phyloP scores from a whole-genome alignment of 2,797 vertebrate genomes.

The Podarcis lilfordi region DNA sequence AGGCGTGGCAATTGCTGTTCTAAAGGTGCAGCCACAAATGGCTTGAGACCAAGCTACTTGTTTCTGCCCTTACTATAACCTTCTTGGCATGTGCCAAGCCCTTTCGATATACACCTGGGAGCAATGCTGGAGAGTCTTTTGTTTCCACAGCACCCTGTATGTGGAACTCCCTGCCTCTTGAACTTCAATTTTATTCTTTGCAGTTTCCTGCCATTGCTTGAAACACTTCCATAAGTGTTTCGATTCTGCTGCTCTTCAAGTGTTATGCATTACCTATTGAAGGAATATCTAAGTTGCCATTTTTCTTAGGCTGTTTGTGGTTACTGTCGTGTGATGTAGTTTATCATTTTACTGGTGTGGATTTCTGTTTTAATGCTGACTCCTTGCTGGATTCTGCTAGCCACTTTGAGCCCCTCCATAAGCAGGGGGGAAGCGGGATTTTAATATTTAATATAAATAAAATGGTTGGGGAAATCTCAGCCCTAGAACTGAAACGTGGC shows the following conservation, averaged over 20 bases:
- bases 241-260: background rate
- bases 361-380: background rate
- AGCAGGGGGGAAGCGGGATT: background rate
- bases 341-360: background rate
- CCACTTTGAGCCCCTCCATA: background rate
- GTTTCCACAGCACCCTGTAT: background rate
- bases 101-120: too few relatives aligned
- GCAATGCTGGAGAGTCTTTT: background rate
- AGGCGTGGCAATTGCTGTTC: too few relatives aligned
- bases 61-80: too few relatives aligned
- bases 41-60: too few relatives aligned
- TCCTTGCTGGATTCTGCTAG: background rate
- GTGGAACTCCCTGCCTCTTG: background rate
- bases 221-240: background rate
- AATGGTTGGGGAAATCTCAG: background rate
- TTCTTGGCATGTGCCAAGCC: too few relatives aligned
- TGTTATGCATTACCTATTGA: background rate
- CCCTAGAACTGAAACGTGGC: too few relatives aligned
- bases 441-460: background rate
- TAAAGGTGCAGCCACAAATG: too few relatives aligned
- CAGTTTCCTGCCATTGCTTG: background rate
- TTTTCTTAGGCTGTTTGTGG: background rate
- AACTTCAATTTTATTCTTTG: background rate
- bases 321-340: background rate
- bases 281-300: background rate